phyloP scores from a whole-genome alignment of 2,113 vertebrate species.

The Pseudonaja textilis region DNA sequence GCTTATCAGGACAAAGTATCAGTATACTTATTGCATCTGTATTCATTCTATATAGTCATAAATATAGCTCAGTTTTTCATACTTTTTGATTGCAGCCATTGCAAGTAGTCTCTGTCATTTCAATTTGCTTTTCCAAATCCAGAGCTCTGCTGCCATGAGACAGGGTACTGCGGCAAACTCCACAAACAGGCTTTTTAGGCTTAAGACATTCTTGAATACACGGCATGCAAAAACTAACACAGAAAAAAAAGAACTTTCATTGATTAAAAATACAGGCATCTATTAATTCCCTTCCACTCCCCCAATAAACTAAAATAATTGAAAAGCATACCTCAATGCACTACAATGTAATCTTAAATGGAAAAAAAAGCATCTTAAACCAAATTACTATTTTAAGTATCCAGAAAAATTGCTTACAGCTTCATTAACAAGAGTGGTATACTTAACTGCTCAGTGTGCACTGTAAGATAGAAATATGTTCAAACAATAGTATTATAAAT shows the following conservation, averaged over 20 bases:
- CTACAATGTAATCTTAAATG: neutral
- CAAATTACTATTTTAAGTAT: neutral
- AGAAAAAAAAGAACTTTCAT: neutral
- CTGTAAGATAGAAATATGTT: neutral
- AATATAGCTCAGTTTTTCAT: slow-evolving; percentile 26
- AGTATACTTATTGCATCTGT: neutral
- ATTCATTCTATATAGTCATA: neutral
- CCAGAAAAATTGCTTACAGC: neutral
- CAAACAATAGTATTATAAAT: neutral
- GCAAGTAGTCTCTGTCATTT: slow-evolving; percentile 82
- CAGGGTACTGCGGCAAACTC: slow-evolving; percentile 86
- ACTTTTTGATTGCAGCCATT: slow-evolving; percentile 91
- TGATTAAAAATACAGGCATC: slow-evolving; percentile 25
- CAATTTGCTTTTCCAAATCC: slow-evolving; percentile 84
- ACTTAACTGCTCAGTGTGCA: neutral
- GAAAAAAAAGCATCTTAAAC: neutral
- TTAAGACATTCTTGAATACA: slow-evolving; percentile 95
- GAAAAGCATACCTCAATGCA: neutral
- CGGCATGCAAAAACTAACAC: slow-evolving; percentile 84
- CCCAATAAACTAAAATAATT: neutral
- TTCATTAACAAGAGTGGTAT: neutral
- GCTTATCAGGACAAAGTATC: slow-evolving; percentile 8
- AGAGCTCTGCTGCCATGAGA: slow-evolving; percentile 74
- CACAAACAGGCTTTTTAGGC: slow-evolving; percentile 91
- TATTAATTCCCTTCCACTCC: accelerated